phyloP scores from a whole-genome alignment of 2,797 vertebrate genomes.

The Novumbra hubbsi region DNA sequence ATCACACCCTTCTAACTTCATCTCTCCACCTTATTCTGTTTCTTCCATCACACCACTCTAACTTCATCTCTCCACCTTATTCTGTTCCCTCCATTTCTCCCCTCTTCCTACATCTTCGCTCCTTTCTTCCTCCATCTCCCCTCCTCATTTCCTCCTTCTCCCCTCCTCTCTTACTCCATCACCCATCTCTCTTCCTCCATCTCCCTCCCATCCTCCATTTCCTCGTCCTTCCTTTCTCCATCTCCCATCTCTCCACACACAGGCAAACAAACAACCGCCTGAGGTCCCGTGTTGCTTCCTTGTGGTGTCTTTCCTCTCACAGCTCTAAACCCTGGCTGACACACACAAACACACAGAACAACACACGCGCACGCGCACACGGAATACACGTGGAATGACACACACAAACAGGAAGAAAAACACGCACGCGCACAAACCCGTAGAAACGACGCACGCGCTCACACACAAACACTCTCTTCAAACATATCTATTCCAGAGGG shows the following conservation, averaged over 20 bases:
- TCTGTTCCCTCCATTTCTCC: too few relatives aligned
- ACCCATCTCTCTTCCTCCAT: neutral
- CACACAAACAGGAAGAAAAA: neutral
- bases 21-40: constrained; percentile 5
- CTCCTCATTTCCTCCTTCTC: constrained; percentile 29
- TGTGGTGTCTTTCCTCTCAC: constrained; percentile 58
- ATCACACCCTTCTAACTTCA: constrained; percentile 11
- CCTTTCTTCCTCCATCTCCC: constrained; percentile 44
- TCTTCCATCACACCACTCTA: constrained; percentile 26
- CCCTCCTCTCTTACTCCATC: constrained; percentile 15
- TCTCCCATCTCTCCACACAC: constrained; percentile 53
- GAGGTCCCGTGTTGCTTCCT: constrained; percentile 62
- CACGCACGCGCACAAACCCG: neutral
- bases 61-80: neutral
- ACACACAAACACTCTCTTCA: constrained; percentile 58
- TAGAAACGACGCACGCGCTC: neutral
- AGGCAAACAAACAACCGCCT: constrained; percentile 73
- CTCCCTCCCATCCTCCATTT: neutral
- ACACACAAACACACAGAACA: constrained; percentile 15
- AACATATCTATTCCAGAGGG: constrained; percentile 55
- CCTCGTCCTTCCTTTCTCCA: constrained; percentile 22
- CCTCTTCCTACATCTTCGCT: too few relatives aligned
- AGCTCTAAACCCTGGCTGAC: constrained; percentile 45
- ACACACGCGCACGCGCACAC: constrained; percentile 1
- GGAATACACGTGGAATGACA: neutral